These are phyloP conservation scores for Sinodicranocentrus sp. DNA, from an alignment of 2,888 invertebrate genomes.

Conservation along the genomic window DNA sequence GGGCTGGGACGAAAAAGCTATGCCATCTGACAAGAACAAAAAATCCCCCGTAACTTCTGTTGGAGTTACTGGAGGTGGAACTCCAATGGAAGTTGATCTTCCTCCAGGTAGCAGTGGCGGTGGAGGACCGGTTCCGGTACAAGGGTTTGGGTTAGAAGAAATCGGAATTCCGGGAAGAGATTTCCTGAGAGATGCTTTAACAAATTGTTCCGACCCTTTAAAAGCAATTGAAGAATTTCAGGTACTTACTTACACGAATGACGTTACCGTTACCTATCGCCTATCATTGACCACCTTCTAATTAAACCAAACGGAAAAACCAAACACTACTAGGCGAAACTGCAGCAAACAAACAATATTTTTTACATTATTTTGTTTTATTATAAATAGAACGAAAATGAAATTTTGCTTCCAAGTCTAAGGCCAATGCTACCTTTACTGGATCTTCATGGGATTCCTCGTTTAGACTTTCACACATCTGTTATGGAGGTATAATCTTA, in stretches of 20 bases:
- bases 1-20: too few species aligned
- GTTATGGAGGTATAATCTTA: slow-evolving; percentile 86
- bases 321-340: too few species aligned
- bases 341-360: too few species aligned
- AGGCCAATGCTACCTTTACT: slow-evolving; percentile 96
- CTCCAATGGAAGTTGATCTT: slow-evolving; percentile 47
- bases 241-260: slow-evolving; percentile 80
- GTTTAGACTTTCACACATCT: slow-evolving; percentile 96
- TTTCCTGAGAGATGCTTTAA: slow-evolving; percentile 93
- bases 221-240: slow-evolving; percentile 99
- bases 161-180: slow-evolving; percentile 92
- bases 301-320: too few species aligned
- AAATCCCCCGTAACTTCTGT: too few species aligned
- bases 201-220: slow-evolving; percentile 96
- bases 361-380: too few species aligned
- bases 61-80: background rate
- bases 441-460: slow-evolving; percentile 94
- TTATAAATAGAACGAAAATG: slow-evolving; percentile 87
- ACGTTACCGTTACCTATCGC: too few species aligned
- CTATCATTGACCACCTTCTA: too few species aligned
- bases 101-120: background rate
- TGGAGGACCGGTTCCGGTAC: background rate
- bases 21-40: too few species aligned
- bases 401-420: slow-evolving; percentile 93
- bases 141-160: slow-evolving; percentile 86